Conservation (phyloP, 2,797 vertebrate species). For the Myotis daubentonii region DNA sequence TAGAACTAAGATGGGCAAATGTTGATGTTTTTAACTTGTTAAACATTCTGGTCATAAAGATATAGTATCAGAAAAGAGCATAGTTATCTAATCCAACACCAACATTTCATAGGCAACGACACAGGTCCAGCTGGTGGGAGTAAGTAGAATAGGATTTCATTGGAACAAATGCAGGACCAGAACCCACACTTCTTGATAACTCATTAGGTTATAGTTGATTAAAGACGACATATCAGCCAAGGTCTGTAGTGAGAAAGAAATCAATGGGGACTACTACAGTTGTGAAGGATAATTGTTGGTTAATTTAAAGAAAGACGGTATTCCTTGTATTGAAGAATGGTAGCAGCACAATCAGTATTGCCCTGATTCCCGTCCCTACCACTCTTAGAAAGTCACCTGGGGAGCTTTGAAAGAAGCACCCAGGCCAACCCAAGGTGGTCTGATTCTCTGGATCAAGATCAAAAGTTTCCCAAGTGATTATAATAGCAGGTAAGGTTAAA, state of each 20-base stretch:
- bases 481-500: neutral
- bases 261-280: neutral
- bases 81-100: neutral
- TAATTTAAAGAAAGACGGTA: neutral
- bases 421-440: too few relatives aligned
- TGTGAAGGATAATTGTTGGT: neutral
- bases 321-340: neutral
- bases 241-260: neutral
- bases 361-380: neutral
- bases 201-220: neutral
- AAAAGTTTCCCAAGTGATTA: neutral
- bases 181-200: neutral
- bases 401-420: neutral
- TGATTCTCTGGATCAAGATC: neutral
- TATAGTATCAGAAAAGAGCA: neutral
- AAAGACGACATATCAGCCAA: neutral
- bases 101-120: neutral
- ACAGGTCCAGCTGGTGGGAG: neutral
- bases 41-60: slow-evolving; percentile 8
- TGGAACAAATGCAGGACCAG: neutral
- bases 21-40: slow-evolving; percentile 18
- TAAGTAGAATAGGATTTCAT: neutral
- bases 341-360: neutral
- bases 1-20: neutral
- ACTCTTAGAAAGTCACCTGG: neutral